Percentiles rank a stretch among this genome's conserved stretches.
Evolutionary conservation across 37 sponge, comb jelly and placozoan species (phyloP).

Genomic region (Aplysina aerophoba): DNA sequence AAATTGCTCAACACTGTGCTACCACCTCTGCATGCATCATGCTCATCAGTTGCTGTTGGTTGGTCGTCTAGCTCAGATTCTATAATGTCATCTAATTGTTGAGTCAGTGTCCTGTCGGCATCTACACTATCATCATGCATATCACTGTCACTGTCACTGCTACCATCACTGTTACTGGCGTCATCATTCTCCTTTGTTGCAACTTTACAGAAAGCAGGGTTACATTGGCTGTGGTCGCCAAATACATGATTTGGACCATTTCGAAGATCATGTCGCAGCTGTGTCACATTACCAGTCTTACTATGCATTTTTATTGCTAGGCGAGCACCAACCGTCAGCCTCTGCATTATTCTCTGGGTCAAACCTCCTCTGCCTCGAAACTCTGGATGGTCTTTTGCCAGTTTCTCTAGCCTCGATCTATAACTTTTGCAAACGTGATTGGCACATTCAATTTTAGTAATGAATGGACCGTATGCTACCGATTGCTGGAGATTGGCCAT

Average conservation of each 20-base stretch:
- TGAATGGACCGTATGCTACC: background rate
- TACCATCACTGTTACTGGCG: too few species aligned
- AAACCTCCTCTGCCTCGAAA: slow-evolving; percentile 12
- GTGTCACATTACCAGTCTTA: background rate
- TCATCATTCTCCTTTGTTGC: too few species aligned
- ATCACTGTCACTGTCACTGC: too few species aligned
- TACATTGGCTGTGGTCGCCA: slow-evolving; percentile 16
- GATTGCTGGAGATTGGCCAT: too few species aligned
- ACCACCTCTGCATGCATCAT: background rate
- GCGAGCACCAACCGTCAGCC: slow-evolving; percentile 6
- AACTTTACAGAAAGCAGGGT: background rate
- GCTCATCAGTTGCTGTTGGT: background rate
- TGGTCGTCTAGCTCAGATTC: background rate
- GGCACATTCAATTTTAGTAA: slow-evolving; percentile 22
- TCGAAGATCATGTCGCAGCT: background rate
- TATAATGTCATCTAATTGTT: background rate
- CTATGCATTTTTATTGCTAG: slow-evolving; percentile 10
- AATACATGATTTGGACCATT: slow-evolving; percentile 2
- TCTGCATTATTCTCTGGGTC: background rate
- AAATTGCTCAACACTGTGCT: background rate
- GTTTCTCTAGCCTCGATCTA: slow-evolving; percentile 4
- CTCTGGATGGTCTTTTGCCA: slow-evolving; percentile 8
- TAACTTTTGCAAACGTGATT: background rate
- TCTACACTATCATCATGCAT: background rate
- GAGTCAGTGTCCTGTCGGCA: background rate